Evolutionary conservation across 1,140 invertebrate species (phyloP), one percentile per base, ranked within the genome.

Genomic region (Platorchestia sp.): DNA sequence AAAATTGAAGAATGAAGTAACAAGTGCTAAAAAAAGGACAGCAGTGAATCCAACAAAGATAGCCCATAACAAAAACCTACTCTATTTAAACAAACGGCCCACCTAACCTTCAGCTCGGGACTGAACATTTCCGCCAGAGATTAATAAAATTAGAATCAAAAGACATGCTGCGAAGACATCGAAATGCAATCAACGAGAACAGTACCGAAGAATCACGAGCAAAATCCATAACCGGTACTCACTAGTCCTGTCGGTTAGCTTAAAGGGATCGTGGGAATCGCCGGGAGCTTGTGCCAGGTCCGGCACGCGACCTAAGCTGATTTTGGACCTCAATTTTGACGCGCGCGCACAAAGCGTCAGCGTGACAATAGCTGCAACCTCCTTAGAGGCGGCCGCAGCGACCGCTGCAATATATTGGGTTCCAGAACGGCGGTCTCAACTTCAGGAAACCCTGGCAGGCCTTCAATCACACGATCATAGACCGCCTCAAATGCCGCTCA

Each of bases 271-370:
- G 87, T 89, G 87, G 87, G 87, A 89, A 44, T 0, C 36, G 87
- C 44, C 0, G 16, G 6, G 36, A 44, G 45, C 44, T 16, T 6
- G 91, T 40, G 91, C 43, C 91, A 7, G 45, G 41, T 10, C 41
- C 89, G 16, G 91, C 91, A 93, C 87, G 87, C 87, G 41, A 16
- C 87, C n/a, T 93, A 93, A 93, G 91, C 91, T 19, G 91, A 45
- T 93, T 93, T 45, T n/a, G 91, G 44, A 44, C 45, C 45, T 47
- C 91, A 93, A 93, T 93, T 93, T 93, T 93, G 45, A 45, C 44
- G 91, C 43, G 19, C 5, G 43, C 43, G 45, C 40, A 53, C 43
- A 95, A 53, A 45, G 95, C 45, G 86, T 45, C n/a, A 75, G 5
- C 45, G 40, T 43, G n/a, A 51, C 45, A 95, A 87, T 86, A 86